Base-by-base conservation (phyloP, 92 coral and sea anemone species). In the Parazoanthus atlanticus region DNA sequence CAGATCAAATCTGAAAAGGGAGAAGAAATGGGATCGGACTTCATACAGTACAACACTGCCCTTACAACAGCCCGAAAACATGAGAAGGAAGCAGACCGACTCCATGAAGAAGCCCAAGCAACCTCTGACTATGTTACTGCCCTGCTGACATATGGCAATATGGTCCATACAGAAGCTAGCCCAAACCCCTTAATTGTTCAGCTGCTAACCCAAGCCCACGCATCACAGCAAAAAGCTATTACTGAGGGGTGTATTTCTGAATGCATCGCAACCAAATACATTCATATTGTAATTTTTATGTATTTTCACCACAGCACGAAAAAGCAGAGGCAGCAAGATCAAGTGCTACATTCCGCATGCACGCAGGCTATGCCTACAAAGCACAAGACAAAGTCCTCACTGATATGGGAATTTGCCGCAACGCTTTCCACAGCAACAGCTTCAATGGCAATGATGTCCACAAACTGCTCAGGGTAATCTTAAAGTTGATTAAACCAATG, bases 351-450 rank as follows among this genome's bases (percentile, higher is more conserved):
- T 79, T 79, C 32, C 66, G 25, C 65, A 79, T 49, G 67, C 83
- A 79, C n/a, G 65, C 30, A n/a, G 83, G 83, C n/a, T n/a, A n/a
- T 79, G 83, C 41, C 29, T 79, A 79, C 58, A 79, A 79, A 49
- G 83, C 83, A 79, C 83, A 79, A 79, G 83, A 79, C 83, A 79
- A 47, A 79, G 83, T 79, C 66, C 83, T 79, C 25, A 56, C 83
- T 49, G 67, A 49, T 25, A 49, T 47, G 83, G 83, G 66, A 26
- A 79, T 79, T 52, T 79, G 83, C 83, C 69, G 83, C 67, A 79
- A 79, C 25, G 41, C 83, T 34, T 79, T 79, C 67, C 83, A 79
- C 83, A 79, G 83, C 67, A 79, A 79, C 83, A 79, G 83, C 67
- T 79, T 79, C 83, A 79, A 79, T 79, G 83, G 83, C 66, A 79